phyloP scores from a whole-genome alignment of 2,797 vertebrate species.

The Tokudaia tokunoshimensis region DNA sequence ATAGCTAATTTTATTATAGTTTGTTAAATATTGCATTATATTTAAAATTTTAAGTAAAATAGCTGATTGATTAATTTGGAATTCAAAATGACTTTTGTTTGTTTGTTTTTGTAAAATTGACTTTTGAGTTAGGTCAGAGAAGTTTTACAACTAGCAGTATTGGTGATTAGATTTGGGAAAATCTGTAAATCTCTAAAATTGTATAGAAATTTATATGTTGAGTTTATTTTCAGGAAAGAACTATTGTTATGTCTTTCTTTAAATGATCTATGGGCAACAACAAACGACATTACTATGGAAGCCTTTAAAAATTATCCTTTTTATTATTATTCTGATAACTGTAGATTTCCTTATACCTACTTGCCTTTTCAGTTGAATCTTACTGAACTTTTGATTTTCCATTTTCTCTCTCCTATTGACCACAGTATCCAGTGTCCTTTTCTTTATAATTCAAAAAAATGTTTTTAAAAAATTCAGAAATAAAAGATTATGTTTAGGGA shows the following conservation, averaged over 20 bases:
- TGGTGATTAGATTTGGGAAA: slow-evolving; percentile 41
- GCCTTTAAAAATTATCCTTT: slow-evolving; percentile 49
- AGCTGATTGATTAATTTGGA: slow-evolving; percentile 63
- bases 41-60: slow-evolving; percentile 63
- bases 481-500: slow-evolving; percentile 54
- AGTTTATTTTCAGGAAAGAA: slow-evolving; percentile 50
- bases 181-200: slow-evolving; percentile 35
- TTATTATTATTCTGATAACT: slow-evolving; percentile 25
- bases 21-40: slow-evolving; percentile 53
- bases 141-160: slow-evolving; percentile 52
- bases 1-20: slow-evolving; percentile 35
- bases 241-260: slow-evolving; percentile 2
- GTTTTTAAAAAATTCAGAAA: slow-evolving; percentile 45
- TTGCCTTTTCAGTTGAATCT: slow-evolving; percentile 59
- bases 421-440: neutral
- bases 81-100: slow-evolving; percentile 52
- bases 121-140: slow-evolving; percentile 60
- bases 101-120: slow-evolving; percentile 46
- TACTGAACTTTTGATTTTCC: slow-evolving; percentile 32
- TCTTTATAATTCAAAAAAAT: slow-evolving; percentile 55
- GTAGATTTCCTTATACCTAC: slow-evolving; percentile 41
- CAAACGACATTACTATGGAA: neutral
- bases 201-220: slow-evolving; percentile 40
- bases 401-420: slow-evolving; percentile 6
- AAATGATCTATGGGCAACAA: neutral